Conservation (phyloP, 2,888 invertebrate genomes). For the Andrena flavipes region DNA sequence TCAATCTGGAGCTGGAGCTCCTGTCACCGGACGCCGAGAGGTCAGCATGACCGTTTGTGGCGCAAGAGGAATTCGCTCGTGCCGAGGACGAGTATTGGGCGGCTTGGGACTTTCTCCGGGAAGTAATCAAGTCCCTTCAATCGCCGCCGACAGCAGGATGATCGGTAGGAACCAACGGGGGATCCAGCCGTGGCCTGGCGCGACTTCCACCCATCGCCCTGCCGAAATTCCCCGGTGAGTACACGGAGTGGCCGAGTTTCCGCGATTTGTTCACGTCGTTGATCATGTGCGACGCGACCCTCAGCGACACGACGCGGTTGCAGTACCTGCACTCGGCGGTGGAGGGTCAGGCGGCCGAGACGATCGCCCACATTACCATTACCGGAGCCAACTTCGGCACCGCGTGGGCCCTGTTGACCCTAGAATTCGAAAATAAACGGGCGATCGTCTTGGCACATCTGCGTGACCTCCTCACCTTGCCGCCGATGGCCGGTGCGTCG, state of each 20-base stretch:
- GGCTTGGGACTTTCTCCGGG: no score
- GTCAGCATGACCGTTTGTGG: no score
- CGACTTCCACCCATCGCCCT: not conserved
- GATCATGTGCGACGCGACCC: no score
- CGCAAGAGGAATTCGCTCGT: no score
- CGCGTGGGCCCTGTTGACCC: not conserved
- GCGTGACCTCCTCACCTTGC: not conserved
- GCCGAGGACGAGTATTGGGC: no score
- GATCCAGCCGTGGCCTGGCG: no score
- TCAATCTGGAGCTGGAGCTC: no score
- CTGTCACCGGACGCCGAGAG: no score
- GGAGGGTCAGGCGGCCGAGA: not conserved
- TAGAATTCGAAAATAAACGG: not conserved
- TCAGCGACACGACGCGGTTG: not conserved
- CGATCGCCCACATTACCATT: not conserved
- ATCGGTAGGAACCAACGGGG: no score
- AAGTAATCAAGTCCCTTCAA: accelerated
- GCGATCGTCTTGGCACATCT: not conserved
- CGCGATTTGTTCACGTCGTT: not conserved
- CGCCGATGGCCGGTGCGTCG: not conserved
- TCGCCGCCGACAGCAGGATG: no score
- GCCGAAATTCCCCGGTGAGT: not conserved
- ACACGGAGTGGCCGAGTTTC: not conserved
- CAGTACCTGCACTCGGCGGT: not conserved
- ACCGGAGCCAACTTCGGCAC: not conserved